Conservation (phyloP, 2,797 vertebrate species). For the Gymnoscopelus microlampas region DNA sequence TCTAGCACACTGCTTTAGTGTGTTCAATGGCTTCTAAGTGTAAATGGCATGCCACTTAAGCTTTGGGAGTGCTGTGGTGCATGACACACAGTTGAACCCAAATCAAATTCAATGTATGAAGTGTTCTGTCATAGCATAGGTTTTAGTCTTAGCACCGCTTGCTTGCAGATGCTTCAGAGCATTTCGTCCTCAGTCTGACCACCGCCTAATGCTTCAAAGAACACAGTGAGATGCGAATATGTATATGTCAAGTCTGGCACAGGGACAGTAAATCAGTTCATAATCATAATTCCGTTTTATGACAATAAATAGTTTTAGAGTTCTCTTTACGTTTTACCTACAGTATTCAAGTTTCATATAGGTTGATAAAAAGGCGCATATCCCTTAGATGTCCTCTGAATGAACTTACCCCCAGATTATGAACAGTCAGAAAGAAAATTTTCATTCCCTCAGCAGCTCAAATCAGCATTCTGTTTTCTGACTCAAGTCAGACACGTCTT, state of each 20-base stretch:
- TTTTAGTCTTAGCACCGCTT: slow-evolving; percentile 12
- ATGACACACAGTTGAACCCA: slow-evolving; percentile 60
- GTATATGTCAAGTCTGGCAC: slow-evolving; percentile 36
- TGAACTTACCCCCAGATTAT: slow-evolving; percentile 47
- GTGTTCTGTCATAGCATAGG: slow-evolving; percentile 38
- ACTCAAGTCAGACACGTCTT: slow-evolving; percentile 61
- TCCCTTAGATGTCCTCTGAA: slow-evolving; percentile 39
- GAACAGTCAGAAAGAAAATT: slow-evolving; percentile 55
- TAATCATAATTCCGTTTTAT: slow-evolving; percentile 46
- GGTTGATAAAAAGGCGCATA: slow-evolving; percentile 56
- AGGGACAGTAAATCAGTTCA: slow-evolving; percentile 31
- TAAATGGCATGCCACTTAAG: slow-evolving; percentile 55
- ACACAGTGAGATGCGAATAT: slow-evolving; percentile 26
- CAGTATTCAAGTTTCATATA: slow-evolving; percentile 24
- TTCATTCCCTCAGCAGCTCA: slow-evolving; percentile 61
- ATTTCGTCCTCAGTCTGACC: slow-evolving; percentile 34
- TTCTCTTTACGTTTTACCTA: slow-evolving; percentile 42
- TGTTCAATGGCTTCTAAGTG: slow-evolving; percentile 49
- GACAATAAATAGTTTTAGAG: slow-evolving; percentile 54
- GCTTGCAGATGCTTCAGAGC: slow-evolving; percentile 38
- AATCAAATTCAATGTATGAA: slow-evolving; percentile 40
- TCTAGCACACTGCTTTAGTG: slow-evolving; percentile 27
- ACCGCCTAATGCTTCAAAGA: slow-evolving; percentile 40
- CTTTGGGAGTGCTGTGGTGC: slow-evolving; percentile 51
- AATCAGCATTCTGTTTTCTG: slow-evolving; percentile 64